Base-by-base conservation (phyloP, 2,888 invertebrate genomes). In the Noctua pronuba region DNA sequence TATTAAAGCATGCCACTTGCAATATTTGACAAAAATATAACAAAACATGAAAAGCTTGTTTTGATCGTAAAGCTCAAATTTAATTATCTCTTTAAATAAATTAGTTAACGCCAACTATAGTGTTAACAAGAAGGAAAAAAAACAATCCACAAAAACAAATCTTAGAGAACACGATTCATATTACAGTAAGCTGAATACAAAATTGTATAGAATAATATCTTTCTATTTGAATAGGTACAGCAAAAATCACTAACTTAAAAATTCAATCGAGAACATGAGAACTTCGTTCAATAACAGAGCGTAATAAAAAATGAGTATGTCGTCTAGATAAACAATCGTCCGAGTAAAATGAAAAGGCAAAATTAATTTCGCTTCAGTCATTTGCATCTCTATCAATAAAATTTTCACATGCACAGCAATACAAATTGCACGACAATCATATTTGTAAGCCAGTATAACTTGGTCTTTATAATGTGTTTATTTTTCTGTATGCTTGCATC, bases 391-490 rank as follows among this genome's bases (percentile, higher is more conserved):
- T 49, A 85, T 71, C 77, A 78, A 82, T 75, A 73, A 69, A 77
- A 83, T 74, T 79, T 71, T 75, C 73, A 72, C 78, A 84, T 77
- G 44, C 72, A 75, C 41, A 46, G 79, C 77, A 82, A 77, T 80
- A 85, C 70, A 31, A 86, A 83, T 77, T 84, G 84, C 79, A 85
- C 68, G 66, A 80, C 81, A 84, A 82, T 80, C 76, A 73, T 64
- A 79, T 75, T 79, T 68, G 0, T 49, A n/a, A n/a, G 55, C 90
- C 86, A 84, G 44, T 66, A 49, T 82, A 82, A 73, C 64, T 84
- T 81, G 86, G 77, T 46, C 84, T 72, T 35, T 35, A 68, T 11
- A 71, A 66, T 83, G 65, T 75, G 75, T 67, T 79, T 70, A 71
- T 71, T 80, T 73, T 78, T 64, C 71, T 64, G 62, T 76, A 75